Evolutionary conservation across 2,797 vertebrate genomes (phyloP).

Genomic region (Urocyon cinereoargenteus): DNA sequence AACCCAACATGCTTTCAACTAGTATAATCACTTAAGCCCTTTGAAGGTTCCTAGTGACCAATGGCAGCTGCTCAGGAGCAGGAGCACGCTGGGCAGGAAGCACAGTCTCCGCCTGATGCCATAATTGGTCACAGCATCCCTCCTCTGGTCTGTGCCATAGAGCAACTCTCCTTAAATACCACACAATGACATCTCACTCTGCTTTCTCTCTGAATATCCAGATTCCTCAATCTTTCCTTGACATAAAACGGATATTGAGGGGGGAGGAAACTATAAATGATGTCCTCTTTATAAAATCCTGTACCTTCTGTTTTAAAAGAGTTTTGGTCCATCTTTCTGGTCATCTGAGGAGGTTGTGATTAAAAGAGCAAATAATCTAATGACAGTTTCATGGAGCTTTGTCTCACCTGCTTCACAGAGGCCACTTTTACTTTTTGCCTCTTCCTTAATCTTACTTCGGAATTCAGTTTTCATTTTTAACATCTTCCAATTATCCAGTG

Average conservation of each 20-base stretch:
- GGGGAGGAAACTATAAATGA: not conserved
- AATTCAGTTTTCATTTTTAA: conserved; percentile 41
- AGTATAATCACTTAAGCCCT: not conserved
- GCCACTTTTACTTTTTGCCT: not conserved
- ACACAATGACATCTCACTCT: not conserved
- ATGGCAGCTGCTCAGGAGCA: not conserved
- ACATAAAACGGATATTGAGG: not conserved
- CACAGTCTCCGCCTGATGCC: not conserved
- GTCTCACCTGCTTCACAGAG: not conserved
- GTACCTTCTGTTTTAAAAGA: not conserved
- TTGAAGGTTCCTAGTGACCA: not conserved
- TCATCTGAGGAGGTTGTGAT: not conserved
- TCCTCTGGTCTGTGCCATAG: not conserved
- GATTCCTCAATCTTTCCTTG: not conserved
- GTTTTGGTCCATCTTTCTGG: not conserved
- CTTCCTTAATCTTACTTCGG: conserved; percentile 30
- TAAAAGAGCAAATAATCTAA: conserved; percentile 4
- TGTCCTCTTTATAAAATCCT: not conserved
- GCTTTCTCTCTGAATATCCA: not conserved
- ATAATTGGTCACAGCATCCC: not conserved
- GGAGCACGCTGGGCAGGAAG: not conserved
- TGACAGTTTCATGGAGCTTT: not conserved
- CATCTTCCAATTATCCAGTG: not conserved
- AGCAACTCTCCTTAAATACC: not conserved
- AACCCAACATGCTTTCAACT: conserved; percentile 16